These are phyloP conservation scores for Tarsius wallacei DNA, from an alignment of 2,797 vertebrate species.

Conservation along the genomic window DNA sequence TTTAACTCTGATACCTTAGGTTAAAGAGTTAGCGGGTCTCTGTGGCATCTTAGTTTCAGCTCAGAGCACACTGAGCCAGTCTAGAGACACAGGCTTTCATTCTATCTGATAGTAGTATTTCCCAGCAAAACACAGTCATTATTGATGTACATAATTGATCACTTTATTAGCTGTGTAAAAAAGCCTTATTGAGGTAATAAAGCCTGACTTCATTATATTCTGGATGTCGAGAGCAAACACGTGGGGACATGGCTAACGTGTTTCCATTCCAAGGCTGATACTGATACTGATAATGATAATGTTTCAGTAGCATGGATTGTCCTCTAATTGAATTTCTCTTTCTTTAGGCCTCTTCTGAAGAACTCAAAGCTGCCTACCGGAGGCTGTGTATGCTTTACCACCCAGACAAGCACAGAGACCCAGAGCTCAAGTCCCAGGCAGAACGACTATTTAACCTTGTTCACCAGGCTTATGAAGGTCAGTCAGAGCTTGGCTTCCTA, in stretches of 20 bases:
- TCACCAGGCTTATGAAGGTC: constrained; percentile 99
- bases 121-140: not conserved
- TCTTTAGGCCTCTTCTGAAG: constrained; percentile 96
- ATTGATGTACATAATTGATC: not conserved
- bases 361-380: constrained; percentile 97
- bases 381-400: constrained; percentile 99
- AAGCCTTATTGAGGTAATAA: not conserved
- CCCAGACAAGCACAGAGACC: constrained; percentile 99
- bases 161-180: not conserved
- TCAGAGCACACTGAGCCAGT: not conserved
- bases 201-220: constrained; percentile 19
- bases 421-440: constrained; percentile 96
- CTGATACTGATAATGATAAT: constrained; percentile 47
- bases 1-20: not conserved
- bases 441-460: constrained; percentile 98
- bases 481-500: constrained; percentile 71
- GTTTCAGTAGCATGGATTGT: not conserved
- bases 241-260: not conserved
- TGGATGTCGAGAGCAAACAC: not conserved
- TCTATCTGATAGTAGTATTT: not conserved
- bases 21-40: not conserved
- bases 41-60: not conserved
- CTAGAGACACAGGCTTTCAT: not conserved
- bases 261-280: constrained; percentile 58
- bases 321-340: constrained; percentile 73